These are phyloP conservation scores for Sycophila sp. DNA, from an alignment of 1,140 invertebrate species.

Conservation along the genomic window DNA sequence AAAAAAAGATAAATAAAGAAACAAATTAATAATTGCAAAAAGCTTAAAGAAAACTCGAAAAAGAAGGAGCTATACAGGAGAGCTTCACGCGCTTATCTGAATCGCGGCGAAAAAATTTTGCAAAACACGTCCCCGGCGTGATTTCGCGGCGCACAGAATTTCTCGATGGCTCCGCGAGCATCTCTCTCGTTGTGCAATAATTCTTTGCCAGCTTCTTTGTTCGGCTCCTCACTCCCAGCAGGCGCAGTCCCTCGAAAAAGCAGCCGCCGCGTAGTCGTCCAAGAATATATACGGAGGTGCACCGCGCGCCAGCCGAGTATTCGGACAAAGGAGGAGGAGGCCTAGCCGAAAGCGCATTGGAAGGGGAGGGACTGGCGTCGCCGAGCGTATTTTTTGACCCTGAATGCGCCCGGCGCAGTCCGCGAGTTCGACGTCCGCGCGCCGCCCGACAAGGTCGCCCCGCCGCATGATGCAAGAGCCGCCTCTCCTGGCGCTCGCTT, in stretches of 20 bases:
- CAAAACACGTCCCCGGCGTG: no score
- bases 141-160: no score
- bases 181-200: slow-evolving; percentile 25
- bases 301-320: neutral
- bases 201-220: slow-evolving; percentile 1
- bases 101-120: no score
- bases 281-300: slow-evolving; percentile 1
- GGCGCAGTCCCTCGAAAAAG: neutral
- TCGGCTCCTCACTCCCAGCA: neutral
- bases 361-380: slow-evolving; percentile 31
- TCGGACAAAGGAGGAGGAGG: neutral
- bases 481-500: neutral
- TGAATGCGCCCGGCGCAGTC: slow-evolving; percentile 44
- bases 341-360: neutral
- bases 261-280: neutral
- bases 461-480: slow-evolving; percentile 24
- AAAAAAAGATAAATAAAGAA: no score
- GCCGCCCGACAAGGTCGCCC: slow-evolving; percentile 45
- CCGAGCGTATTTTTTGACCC: slow-evolving; percentile 49
- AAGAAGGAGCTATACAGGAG: no score
- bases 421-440: slow-evolving; percentile 50
- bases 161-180: no score
- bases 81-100: no score
- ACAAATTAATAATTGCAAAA: no score
- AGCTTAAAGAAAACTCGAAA: no score